These are phyloP conservation scores for Silurus glanis DNA, from an alignment of 2,113 vertebrate genomes.

Conservation along the genomic window DNA sequence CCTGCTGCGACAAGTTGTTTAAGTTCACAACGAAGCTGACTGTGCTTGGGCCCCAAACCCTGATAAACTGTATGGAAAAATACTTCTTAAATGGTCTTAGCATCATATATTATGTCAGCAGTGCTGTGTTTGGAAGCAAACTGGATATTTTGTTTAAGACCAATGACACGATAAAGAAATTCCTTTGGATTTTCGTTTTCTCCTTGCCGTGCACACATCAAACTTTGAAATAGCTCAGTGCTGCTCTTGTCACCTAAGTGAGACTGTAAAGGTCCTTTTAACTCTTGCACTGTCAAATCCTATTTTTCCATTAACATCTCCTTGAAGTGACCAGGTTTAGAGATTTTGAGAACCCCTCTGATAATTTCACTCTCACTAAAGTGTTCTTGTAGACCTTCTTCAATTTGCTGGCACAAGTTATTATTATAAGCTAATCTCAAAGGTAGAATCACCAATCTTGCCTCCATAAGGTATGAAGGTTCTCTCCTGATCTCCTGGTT, in stretches of 20 bases:
- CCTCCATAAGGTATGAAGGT: not conserved
- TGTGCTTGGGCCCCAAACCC: not conserved
- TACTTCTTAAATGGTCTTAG: not conserved
- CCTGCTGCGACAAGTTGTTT: not conserved
- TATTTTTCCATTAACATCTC: conserved; percentile 48
- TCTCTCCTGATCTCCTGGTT: not conserved
- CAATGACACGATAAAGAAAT: conserved; percentile 43
- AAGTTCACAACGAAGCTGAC: not conserved
- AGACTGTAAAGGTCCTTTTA: conserved; percentile 29
- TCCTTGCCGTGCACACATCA: conserved; percentile 29
- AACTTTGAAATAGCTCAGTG: conserved; percentile 42
- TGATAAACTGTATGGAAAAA: not conserved
- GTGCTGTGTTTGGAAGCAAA: conserved; percentile 24
- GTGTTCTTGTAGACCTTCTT: not conserved
- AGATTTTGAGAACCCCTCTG: not conserved
- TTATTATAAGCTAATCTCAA: not conserved
- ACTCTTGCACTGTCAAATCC: conserved; percentile 26
- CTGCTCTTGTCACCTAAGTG: conserved; percentile 34
- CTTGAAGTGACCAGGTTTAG: conserved; percentile 28
- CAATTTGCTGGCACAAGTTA: not conserved
- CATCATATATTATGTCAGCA: not conserved
- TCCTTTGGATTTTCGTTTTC: conserved; percentile 38
- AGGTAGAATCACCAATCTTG: not conserved
- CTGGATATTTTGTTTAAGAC: conserved; percentile 41
- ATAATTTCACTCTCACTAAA: not conserved